Conservation (phyloP, 1,140 invertebrate species). For the Musca domestica region DNA sequence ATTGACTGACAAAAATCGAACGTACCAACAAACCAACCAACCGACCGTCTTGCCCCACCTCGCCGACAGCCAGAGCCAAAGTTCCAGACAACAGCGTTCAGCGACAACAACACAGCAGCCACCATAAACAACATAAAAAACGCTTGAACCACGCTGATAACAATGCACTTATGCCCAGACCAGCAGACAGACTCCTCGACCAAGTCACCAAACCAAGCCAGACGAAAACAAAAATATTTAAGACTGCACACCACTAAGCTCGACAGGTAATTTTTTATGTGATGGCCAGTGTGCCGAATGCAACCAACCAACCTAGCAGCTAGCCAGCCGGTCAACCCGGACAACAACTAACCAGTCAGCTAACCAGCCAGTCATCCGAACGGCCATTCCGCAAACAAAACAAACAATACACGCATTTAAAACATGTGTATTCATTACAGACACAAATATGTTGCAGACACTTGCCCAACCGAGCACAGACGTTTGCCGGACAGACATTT, state of each 20-base stretch:
- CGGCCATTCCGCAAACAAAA: background rate
- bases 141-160: conserved; percentile 12
- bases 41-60: background rate
- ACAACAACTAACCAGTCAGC: background rate
- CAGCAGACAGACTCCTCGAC: background rate
- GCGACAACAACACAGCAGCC: background rate
- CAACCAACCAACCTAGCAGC: conserved; percentile 1
- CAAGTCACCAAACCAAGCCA: background rate
- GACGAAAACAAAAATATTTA: conserved; percentile 14
- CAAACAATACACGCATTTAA: conserved; percentile 11
- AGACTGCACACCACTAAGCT: conserved; percentile 17
- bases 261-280: conserved; percentile 24
- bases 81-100: background rate
- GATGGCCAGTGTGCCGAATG: conserved; percentile 9
- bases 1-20: background rate
- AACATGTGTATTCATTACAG: conserved; percentile 17
- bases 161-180: conserved; percentile 18
- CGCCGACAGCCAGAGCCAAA: background rate
- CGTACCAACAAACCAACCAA: background rate
- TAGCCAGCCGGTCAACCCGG: too few species aligned
- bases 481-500: background rate
- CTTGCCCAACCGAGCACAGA: too few species aligned
- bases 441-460: conserved; percentile 15
- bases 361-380: background rate
- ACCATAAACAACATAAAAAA: conserved; percentile 2